phyloP scores from a whole-genome alignment of 35 echinoderm and acorn worm species.

The Lytechinus pictus region DNA sequence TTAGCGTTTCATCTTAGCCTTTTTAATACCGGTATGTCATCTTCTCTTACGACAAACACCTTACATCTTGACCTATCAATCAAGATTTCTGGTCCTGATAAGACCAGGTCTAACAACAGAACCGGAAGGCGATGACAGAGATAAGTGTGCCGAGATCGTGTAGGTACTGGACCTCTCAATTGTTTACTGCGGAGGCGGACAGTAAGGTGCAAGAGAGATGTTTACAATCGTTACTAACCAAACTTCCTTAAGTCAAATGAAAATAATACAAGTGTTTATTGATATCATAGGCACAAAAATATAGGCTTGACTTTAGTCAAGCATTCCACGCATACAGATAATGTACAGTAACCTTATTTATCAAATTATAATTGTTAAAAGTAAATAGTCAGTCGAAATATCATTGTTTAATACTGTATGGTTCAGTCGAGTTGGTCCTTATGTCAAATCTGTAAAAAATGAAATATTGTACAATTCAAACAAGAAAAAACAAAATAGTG shows the following conservation, averaged over 20 bases:
- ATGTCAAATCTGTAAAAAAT: too few species aligned
- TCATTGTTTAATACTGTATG: too few species aligned
- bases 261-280: too few species aligned
- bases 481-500: too few species aligned
- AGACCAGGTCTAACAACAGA: constrained; percentile 7
- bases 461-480: too few species aligned
- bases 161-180: constrained; percentile 6
- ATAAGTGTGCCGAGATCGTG: constrained; percentile 19
- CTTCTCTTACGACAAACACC: background rate
- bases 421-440: too few species aligned
- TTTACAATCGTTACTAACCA: background rate
- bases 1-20: background rate
- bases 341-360: background rate
- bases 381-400: background rate
- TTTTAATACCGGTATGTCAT: background rate
- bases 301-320: background rate
- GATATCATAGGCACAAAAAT: too few species aligned
- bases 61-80: background rate
- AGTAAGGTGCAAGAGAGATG: constrained; percentile 5
- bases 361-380: background rate
- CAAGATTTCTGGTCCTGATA: background rate
- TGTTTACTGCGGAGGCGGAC: constrained; percentile 23
- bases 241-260: background rate
- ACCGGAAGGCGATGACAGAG: constrained; percentile 25
- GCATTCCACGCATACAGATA: background rate